A percentile compares a stretch with the other conserved stretches of the same genome.
Conservation (phyloP, 2,797 vertebrate genomes). For the Arremon brunneinucha region DNA sequence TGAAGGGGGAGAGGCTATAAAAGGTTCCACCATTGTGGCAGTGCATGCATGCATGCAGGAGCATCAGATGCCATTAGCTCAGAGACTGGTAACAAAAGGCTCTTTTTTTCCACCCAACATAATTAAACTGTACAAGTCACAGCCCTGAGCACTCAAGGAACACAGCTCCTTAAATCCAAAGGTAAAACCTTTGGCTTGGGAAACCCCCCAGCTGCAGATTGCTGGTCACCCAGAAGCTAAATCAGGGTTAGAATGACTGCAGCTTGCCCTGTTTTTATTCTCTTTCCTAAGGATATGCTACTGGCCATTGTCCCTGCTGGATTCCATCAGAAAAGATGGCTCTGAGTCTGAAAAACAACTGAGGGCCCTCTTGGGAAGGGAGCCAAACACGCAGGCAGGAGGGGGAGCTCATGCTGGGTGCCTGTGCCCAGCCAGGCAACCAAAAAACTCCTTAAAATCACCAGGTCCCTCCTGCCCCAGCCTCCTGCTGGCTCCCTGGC, state of each 20-base stretch:
- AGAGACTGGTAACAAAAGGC: conserved; percentile 1
- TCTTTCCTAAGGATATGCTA: conserved; percentile 23
- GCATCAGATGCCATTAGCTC: not conserved
- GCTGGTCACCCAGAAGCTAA: not conserved
- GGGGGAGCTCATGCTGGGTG: not conserved
- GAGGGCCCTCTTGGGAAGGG: not conserved
- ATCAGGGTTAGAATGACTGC: conserved; percentile 25
- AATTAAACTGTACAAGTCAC: not conserved
- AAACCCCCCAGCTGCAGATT: not conserved
- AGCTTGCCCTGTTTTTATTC: conserved; percentile 35
- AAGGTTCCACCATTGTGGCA: not conserved
- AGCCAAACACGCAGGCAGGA: not conserved
- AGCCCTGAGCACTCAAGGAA: not conserved
- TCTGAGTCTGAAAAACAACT: conserved; percentile 16
- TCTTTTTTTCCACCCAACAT: not conserved
- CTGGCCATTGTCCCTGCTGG: conserved; percentile 45
- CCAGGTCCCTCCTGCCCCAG: not conserved
- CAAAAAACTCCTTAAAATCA: not conserved
- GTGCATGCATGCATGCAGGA: not conserved
- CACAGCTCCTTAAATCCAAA: not conserved
- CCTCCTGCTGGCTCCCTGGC: not conserved
- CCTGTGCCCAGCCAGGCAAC: not conserved
- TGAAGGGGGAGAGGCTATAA: not conserved
- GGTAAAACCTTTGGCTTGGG: conserved; percentile 16
- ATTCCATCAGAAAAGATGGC: not conserved